phyloP scores from a whole-genome alignment of 2,888 invertebrate genomes.

The Drosophila silvestris region DNA sequence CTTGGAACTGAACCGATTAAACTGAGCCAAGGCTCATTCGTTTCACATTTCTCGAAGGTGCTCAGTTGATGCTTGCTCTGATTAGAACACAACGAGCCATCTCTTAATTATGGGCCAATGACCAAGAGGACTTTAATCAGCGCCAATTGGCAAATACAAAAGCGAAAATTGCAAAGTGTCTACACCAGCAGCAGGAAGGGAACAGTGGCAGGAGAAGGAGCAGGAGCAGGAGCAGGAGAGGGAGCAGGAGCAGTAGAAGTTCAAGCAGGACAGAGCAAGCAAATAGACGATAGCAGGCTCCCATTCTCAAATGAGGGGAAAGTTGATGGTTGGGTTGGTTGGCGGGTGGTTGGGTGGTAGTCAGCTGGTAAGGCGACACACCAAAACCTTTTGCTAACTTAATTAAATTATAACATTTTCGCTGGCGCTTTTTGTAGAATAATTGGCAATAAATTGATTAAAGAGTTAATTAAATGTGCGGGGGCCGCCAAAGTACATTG shows the following conservation, averaged over 20 bases:
- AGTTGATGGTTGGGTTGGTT: conserved; percentile 1
- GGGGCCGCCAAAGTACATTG: conserved; percentile 45
- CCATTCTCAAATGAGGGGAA: conserved; percentile 14
- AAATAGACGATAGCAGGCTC: conserved; percentile 21
- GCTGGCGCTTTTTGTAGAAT: conserved; percentile 75
- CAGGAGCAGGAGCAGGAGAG: too few relatives aligned
- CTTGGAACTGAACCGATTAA: neutral
- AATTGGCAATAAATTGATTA: conserved; percentile 80
- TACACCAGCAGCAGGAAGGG: conserved; percentile 6
- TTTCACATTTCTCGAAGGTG: conserved; percentile 19
- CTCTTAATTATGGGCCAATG: conserved; percentile 73
- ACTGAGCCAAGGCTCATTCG: neutral
- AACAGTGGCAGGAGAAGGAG: neutral
- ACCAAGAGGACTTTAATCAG: conserved; percentile 74
- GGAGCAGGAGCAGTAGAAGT: neutral
- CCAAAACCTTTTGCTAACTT: conserved; percentile 77
- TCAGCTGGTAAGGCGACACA: conserved; percentile 48
- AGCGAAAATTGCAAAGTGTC: conserved; percentile 68
- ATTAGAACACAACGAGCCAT: conserved; percentile 59
- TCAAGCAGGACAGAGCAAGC: conserved; percentile 1
- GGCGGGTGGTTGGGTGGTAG: conserved; percentile 9
- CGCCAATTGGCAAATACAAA: conserved; percentile 75
- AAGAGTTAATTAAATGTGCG: conserved; percentile 76
- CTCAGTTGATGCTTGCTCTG: conserved; percentile 37
- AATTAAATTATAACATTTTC: conserved; percentile 79